phyloP scores from a whole-genome alignment of 1,140 invertebrate genomes.

The Akabosia matsudoensis region DNA sequence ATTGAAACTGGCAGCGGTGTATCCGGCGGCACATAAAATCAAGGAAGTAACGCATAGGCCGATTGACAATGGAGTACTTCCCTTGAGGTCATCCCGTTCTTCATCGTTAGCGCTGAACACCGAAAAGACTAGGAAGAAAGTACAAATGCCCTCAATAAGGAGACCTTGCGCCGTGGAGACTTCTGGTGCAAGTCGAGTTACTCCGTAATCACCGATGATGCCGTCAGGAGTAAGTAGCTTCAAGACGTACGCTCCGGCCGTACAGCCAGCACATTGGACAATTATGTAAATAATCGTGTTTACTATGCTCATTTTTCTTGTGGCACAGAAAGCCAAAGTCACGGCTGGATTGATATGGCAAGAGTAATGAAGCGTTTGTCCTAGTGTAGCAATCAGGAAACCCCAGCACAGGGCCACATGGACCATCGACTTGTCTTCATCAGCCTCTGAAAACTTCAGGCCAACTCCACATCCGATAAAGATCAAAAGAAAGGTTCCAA shows the following conservation, averaged over 20 bases:
- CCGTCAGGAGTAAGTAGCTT: constrained; percentile 52
- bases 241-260: constrained; percentile 42
- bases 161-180: constrained; percentile 64
- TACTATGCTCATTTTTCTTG: neutral
- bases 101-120: constrained; percentile 81
- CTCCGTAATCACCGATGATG: constrained; percentile 54
- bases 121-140: constrained; percentile 81
- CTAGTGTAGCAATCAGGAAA: neutral
- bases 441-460: neutral
- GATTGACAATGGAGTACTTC: constrained; percentile 82
- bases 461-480: neutral
- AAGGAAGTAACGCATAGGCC: constrained; percentile 79
- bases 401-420: neutral
- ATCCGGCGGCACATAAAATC: constrained; percentile 67
- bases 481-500: neutral
- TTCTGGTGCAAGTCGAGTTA: constrained; percentile 55
- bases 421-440: neutral
- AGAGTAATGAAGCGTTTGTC: neutral
- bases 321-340: neutral
- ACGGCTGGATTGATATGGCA: constrained; percentile 14
- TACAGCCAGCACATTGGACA: neutral
- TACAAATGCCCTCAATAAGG: constrained; percentile 78
- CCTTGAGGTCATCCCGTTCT: constrained; percentile 71
- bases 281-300: neutral
- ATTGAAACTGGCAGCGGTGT: constrained; percentile 57